phyloP scores from a whole-genome alignment of 2,888 invertebrate species.

The Ctena decussata region DNA sequence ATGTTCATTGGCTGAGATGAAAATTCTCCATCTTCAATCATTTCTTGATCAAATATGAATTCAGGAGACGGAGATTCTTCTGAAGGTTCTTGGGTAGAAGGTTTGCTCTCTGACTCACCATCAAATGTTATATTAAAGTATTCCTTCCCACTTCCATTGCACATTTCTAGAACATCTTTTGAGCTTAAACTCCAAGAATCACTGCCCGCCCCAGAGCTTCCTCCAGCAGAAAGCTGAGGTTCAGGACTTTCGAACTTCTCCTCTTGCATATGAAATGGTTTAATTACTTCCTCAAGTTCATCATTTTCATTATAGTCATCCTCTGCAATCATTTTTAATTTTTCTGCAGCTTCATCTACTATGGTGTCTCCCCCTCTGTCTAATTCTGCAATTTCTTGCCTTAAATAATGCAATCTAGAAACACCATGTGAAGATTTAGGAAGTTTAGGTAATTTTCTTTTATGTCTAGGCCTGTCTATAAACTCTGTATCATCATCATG shows the following conservation, averaged over 20 bases:
- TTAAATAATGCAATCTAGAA: constrained; percentile 40
- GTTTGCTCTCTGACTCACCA: constrained; percentile 60
- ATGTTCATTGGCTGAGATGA: constrained; percentile 52
- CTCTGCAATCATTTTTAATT: constrained; percentile 21
- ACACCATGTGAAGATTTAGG: constrained; percentile 50
- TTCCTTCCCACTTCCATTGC: constrained; percentile 54
- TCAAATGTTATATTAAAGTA: constrained; percentile 73
- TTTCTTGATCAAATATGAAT: constrained; percentile 66
- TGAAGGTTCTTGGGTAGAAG: constrained; percentile 59
- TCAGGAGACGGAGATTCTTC: constrained; percentile 64
- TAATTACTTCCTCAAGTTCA: constrained; percentile 10
- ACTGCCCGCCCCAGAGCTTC: constrained; percentile 62
- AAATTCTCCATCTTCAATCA: constrained; percentile 67
- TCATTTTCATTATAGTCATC: constrained; percentile 24
- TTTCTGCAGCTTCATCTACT: constrained; percentile 53
- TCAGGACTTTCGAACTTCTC: constrained; percentile 39
- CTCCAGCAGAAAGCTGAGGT: constrained; percentile 48
- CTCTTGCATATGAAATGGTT: constrained; percentile 20
- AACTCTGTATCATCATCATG: constrained; percentile 45
- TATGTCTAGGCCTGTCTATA: constrained; percentile 20
- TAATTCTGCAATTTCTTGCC: constrained; percentile 17
- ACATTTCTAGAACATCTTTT: constrained; percentile 60
- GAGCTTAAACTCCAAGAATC: constrained; percentile 61
- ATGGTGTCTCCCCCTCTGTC: constrained; percentile 13
- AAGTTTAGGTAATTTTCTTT: constrained; percentile 54